Base-by-base conservation (phyloP, 1,140 invertebrate species). In the Forficula auricularia region DNA sequence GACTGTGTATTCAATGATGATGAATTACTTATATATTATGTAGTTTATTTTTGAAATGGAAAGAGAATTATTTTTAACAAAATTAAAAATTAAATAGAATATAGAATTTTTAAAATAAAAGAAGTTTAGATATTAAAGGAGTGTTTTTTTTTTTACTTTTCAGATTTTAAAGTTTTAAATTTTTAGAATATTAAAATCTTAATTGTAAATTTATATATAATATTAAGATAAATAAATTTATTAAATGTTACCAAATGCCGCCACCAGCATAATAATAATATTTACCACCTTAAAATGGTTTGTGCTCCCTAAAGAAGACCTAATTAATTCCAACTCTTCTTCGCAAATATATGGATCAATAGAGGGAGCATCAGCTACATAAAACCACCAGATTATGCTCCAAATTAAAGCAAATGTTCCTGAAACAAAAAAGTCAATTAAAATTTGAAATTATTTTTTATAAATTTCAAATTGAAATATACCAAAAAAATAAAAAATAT, bases 401-500 rank as follows among this genome's bases (percentile, higher is more conserved):
- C 53, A 54, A 9, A 54, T 20, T 2, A 55, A 34, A 16, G 52
- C 45, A 19, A 56, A 38, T 10, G 32, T 18, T 3, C 43, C 67
- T 51, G 39, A 41, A 30, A 33, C 3, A 37, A 38, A 35, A 10
- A 19, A 16, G 19, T 40, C 18, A 41, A 42, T 12, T 38, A 40
- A 7, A 9, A 9, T 19, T 42, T 22, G 3, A n/a, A 16, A n/a
- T 12, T 19, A 15, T 19, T n/a, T 40, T 19, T 19, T 13, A 13
- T 27, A 19, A 36, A 36, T 6, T 6, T 36, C 4, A 15, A 36
- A 15, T 15, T 6, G n/a, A 18, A 18, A 36, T 8, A 36, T 36
- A 36, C 34, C 34, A 57, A 66, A 69, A 2, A 66, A 47, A 50
- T 72, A 72, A 52, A 72, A 72, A 19, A 72, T 64, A 13, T 60